Evolutionary conservation across 2,113 vertebrate species (phyloP).

Genomic region (Clarias macrocephalus): DNA sequence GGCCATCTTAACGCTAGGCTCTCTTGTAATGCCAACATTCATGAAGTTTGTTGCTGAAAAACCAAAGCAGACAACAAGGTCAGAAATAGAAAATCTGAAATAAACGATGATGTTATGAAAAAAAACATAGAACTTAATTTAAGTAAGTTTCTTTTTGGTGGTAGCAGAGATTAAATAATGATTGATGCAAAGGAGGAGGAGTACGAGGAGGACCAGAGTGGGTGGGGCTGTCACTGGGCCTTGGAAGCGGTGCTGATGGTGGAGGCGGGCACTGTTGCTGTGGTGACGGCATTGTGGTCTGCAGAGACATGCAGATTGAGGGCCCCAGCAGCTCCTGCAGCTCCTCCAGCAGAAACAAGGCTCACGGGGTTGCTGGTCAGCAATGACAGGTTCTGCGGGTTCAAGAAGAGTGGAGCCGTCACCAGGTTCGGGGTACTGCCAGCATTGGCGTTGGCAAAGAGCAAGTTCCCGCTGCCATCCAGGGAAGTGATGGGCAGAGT

Average conservation of each 20-base stretch:
- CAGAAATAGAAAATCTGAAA: conserved; percentile 15
- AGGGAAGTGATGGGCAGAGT: conserved; percentile 95
- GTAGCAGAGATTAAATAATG: conserved; percentile 77
- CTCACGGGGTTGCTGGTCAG: conserved; percentile 98
- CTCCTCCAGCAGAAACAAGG: conserved; percentile 87
- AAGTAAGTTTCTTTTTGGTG: conserved; percentile 74
- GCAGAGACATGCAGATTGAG: conserved; percentile 88
- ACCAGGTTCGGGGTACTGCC: conserved; percentile 90
- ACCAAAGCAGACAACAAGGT: conserved; percentile 29
- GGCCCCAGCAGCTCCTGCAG: conserved; percentile 78
- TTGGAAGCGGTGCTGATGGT: conserved; percentile 97
- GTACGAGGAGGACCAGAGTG: conserved; percentile 40
- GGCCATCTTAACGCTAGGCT: conserved; percentile 51
- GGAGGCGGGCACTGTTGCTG: conserved; percentile 80
- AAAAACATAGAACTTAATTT: conserved; percentile 56
- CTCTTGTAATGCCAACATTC: conserved; percentile 46
- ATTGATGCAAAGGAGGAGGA: conserved; percentile 46
- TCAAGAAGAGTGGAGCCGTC: conserved; percentile 95
- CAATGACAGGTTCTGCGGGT: conserved; percentile 97
- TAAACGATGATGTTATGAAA: conserved; percentile 42
- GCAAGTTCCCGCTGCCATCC: conserved; percentile 90
- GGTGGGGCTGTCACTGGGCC: conserved; percentile 86
- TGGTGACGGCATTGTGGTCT: conserved; percentile 87
- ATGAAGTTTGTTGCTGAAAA: conserved; percentile 29
- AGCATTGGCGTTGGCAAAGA: conserved; percentile 89